Evolutionary conservation across 2,797 vertebrate genomes (phyloP), one percentile per base, ranked within the genome.

Genomic region (Acanthurus lineatus): DNA sequence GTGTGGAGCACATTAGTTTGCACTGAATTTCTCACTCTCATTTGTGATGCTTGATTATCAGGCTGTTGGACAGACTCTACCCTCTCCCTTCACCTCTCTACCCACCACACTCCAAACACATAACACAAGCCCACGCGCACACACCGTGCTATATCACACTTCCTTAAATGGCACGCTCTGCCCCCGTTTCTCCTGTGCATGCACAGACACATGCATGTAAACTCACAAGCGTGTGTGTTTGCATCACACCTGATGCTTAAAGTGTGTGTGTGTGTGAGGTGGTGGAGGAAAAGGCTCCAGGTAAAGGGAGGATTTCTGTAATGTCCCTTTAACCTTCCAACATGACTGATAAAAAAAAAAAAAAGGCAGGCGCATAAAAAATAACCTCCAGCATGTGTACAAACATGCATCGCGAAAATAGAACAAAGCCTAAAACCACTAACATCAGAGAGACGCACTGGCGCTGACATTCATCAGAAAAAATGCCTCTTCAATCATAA

Each of bases 1-100:
- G 96, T 96, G 95, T 94, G 92, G 95, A 96, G 96, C 95, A 96
- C 96, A 97, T 96, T 96, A 96, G 96, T 97, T 97, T 96, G 95
- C 96, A 96, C 94, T 96, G 94, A 97, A 96, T 96, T 95, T 96
- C 94, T 94, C 95, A 89, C 96, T 95, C 96, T 97, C 96, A 96
- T 96, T 97, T 96, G 96, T 94, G 89, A 93, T 93, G 94, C 92
- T 95, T 95, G 95, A 97, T 96, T 96, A 97, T 96, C 96, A 95
- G 95, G 91, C 94, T 82, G 94, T 85, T 90, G 86, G 83, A 59
- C 77, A 76, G 79, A 79, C 81, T 77, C 73, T 52, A 49, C 73
- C 71, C 28, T 76, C 51, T 35, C 44, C 77, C 73, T 32, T 83
- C 76, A 79, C 78, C 82, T 84, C 77, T 74, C 73, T 81, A 79